Evolutionary conservation across 2,888 invertebrate species (phyloP).

Genomic region (Pyrrhopygopsis socrates): DNA sequence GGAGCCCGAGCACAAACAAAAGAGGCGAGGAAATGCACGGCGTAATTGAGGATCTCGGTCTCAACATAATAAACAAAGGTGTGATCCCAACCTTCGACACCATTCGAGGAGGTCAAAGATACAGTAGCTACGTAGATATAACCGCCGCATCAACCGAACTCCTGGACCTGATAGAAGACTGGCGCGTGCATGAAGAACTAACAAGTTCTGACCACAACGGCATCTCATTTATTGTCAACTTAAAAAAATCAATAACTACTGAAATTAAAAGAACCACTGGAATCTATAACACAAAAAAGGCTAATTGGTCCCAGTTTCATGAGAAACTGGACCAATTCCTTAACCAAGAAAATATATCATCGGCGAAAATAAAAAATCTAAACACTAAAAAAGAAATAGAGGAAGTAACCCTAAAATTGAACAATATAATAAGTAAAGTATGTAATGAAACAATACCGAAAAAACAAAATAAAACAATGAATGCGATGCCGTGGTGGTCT

Average conservation of each 20-base stretch:
- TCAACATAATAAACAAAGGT: not conserved
- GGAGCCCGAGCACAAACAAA: not conserved
- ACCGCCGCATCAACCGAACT: not conserved
- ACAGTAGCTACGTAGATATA: too few species aligned
- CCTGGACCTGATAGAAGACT: not conserved
- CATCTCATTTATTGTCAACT: too few species aligned
- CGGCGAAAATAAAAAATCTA: too few species aligned
- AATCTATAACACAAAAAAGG: too few species aligned
- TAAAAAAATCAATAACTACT: not conserved
- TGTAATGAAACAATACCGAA: not conserved
- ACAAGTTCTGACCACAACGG: too few species aligned
- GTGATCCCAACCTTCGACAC: not conserved
- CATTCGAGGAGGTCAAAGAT: not conserved
- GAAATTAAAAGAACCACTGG: not conserved
- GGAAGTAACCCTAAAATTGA: not conserved
- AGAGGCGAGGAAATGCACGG: not conserved
- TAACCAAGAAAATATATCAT: not conserved
- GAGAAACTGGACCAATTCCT: too few species aligned
- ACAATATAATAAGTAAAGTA: not conserved
- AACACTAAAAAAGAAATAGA: too few species aligned
- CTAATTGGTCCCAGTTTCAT: too few species aligned
- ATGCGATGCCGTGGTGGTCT: too few species aligned
- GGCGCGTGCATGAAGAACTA: not conserved
- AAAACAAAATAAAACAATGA: too few species aligned
- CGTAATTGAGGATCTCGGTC: not conserved